phyloP scores from a whole-genome alignment of 2,797 vertebrate species.

The Eulemur mongoz region DNA sequence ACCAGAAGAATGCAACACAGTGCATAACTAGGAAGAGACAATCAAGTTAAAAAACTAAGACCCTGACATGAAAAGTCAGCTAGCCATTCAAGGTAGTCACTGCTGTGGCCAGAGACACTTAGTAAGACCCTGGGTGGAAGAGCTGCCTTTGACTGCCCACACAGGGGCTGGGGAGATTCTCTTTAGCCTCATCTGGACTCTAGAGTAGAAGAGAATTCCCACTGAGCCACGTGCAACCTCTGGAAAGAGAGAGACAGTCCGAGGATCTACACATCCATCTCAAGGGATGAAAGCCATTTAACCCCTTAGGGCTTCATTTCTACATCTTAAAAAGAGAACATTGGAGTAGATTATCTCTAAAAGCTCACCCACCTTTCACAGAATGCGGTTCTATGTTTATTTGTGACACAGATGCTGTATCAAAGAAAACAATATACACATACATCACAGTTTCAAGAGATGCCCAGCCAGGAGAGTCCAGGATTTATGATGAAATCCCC shows the following conservation, averaged over 20 bases:
- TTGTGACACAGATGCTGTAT: constrained; percentile 20
- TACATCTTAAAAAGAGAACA: constrained; percentile 3
- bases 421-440: constrained; percentile 47
- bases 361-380: background rate
- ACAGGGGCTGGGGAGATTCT: background rate
- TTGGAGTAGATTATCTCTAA: background rate
- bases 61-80: background rate
- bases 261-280: background rate
- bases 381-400: background rate
- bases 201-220: background rate
- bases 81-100: background rate
- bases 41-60: background rate
- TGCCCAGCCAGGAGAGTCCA: background rate
- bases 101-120: background rate
- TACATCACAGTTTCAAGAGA: background rate
- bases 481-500: constrained; percentile 70
- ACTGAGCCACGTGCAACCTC: background rate
- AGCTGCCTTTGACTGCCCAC: background rate
- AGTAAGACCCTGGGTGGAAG: background rate
- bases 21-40: background rate
- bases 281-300: background rate
- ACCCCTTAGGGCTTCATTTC: background rate
- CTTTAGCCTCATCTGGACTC: background rate
- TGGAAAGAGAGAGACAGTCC: background rate
- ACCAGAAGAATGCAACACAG: background rate